A percentile compares a stretch with the other conserved stretches of the same genome.
Conservation (phyloP, 2,888 invertebrate species). For the Clunio marinus region DNA sequence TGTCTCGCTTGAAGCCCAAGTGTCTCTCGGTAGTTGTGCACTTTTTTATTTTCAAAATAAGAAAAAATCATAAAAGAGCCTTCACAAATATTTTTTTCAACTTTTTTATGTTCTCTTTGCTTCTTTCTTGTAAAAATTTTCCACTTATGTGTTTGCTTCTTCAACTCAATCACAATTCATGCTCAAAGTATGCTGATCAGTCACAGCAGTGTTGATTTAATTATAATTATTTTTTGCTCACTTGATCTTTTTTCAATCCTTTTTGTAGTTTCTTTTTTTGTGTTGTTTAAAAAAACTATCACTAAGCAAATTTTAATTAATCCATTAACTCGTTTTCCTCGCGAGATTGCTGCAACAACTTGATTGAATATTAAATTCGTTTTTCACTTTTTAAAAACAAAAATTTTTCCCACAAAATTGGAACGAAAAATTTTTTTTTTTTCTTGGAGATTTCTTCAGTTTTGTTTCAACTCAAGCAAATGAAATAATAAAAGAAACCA, state of each 20-base stretch:
- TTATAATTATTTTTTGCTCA: background rate
- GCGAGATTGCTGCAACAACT: background rate
- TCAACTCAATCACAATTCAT: background rate
- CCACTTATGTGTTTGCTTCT: background rate
- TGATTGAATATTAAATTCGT: background rate
- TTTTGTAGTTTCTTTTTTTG: background rate
- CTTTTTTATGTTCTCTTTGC: conserved; percentile 15
- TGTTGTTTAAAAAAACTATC: conserved; percentile 4
- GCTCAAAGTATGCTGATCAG: background rate
- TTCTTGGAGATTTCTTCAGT: conserved; percentile 13
- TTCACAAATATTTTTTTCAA: conserved; percentile 1
- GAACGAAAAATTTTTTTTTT: conserved; percentile 6
- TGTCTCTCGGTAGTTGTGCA: conserved; percentile 7
- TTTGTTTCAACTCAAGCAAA: conserved; percentile 13
- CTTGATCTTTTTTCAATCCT: conserved; percentile 7
- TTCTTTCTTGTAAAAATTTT: conserved; percentile 4
- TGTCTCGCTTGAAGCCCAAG: conserved; percentile 13
- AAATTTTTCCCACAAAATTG: conserved; percentile 10
- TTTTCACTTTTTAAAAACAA: background rate
- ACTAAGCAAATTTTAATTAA: conserved; percentile 15
- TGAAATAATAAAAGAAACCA: conserved; percentile 20
- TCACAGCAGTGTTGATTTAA: background rate
- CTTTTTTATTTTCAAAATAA: conserved; percentile 10
- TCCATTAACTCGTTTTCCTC: background rate
- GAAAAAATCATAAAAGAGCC: background rate